A percentile compares a stretch with the other conserved stretches of the same genome.
Evolutionary conservation across 2,888 invertebrate species (phyloP).

Genomic region (Standfussiana lucernea): DNA sequence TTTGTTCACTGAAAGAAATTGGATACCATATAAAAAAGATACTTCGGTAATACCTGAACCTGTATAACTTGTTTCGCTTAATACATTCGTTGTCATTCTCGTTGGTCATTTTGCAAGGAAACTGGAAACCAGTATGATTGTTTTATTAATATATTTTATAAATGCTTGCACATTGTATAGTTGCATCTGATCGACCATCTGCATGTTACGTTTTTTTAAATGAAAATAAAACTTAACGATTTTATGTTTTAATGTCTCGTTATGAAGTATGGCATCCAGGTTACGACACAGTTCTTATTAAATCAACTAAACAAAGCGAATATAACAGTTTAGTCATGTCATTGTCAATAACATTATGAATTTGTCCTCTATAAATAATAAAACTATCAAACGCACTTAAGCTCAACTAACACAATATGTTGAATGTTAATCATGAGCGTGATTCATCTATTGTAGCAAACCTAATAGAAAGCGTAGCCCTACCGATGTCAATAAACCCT

Average conservation of each 20-base stretch:
- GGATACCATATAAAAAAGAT: conserved; percentile 78
- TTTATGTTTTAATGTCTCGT: conserved; percentile 1
- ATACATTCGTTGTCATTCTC: conserved; percentile 70
- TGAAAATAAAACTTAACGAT: conserved; percentile 13
- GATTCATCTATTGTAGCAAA: conserved; percentile 64
- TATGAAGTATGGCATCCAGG: conserved; percentile 19
- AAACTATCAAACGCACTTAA: conserved; percentile 54
- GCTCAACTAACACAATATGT: conserved; percentile 63
- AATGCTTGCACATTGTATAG: conserved; percentile 44
- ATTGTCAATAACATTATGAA: conserved; percentile 62
- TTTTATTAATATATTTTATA: conserved; percentile 54
- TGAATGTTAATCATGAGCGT: conserved; percentile 60
- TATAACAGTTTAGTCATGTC: conserved; percentile 56
- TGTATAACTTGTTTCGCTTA: conserved; percentile 80
- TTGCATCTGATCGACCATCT: conserved; percentile 44
- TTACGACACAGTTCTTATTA: conserved; percentile 26
- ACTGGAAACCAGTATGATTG: conserved; percentile 67
- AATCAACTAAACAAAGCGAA: conserved; percentile 57
- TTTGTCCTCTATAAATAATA: conserved; percentile 59
- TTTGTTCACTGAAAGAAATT: conserved; percentile 83
- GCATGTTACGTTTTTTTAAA: conserved; percentile 15
- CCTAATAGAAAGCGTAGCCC: conserved; percentile 56
- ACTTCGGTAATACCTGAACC: conserved; percentile 79
- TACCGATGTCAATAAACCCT: conserved; percentile 65
- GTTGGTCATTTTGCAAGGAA: conserved; percentile 70